Percentiles rank a stretch among this genome's conserved stretches.
Conservation (phyloP, 92 coral and sea anemone species). For the Zoanthus sociatus region DNA sequence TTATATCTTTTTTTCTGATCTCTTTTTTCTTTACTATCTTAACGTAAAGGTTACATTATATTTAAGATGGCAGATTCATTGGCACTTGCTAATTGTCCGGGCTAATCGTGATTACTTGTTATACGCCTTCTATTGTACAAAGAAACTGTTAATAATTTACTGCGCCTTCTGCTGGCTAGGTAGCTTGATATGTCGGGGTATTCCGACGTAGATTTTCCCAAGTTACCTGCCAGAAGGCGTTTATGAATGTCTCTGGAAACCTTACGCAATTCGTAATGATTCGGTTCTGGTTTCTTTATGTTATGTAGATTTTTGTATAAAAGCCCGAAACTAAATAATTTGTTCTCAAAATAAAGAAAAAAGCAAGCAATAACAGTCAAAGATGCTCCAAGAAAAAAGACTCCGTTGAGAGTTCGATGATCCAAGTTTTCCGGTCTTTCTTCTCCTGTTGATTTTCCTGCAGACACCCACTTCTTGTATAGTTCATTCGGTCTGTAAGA, state of each 20-base stretch:
- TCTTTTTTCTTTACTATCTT: no score
- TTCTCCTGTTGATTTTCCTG: conserved; percentile 68
- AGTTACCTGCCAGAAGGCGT: conserved; percentile 60
- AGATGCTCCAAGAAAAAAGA: conserved; percentile 81
- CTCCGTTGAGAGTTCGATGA: conserved; percentile 77
- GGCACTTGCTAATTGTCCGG: not conserved
- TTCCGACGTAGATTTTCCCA: conserved; percentile 50
- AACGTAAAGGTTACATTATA: no score
- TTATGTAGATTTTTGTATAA: conserved; percentile 65
- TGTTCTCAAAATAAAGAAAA: conserved; percentile 79
- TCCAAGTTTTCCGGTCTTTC: conserved; percentile 72
- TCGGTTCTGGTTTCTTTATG: conserved; percentile 45
- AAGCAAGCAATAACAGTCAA: conserved; percentile 67
- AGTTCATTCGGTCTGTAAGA: conserved; percentile 79
- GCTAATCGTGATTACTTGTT: conserved; percentile 48
- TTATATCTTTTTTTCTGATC: no score
- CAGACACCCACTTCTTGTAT: conserved; percentile 91
- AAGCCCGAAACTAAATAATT: conserved; percentile 75
- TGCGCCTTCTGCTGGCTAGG: conserved; percentile 62
- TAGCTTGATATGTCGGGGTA: conserved; percentile 83
- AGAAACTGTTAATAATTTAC: conserved; percentile 60
- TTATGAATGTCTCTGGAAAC: conserved; percentile 74
- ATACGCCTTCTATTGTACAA: conserved; percentile 72
- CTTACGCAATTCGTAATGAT: conserved; percentile 56
- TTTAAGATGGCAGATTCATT: conserved; percentile 44